Base-by-base conservation (phyloP, 2,888 invertebrate species). In the Molorchus minor region DNA sequence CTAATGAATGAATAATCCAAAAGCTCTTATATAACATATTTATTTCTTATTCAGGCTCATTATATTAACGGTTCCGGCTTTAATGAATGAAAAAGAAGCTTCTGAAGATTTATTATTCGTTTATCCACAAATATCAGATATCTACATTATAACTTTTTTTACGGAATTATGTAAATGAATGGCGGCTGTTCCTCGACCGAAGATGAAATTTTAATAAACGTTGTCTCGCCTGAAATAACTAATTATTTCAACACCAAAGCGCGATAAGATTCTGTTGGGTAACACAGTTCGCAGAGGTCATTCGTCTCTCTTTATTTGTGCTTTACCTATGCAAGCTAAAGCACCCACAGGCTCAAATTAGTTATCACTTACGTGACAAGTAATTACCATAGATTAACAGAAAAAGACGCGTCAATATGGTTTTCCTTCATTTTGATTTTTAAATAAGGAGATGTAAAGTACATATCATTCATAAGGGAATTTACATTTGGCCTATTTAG, bases 311-410 rank as follows among this genome's bases (percentile, higher is more conserved):
- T n/a, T n/a, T n/a, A n/a, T n/a, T n/a, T n/a, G n/a, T n/a, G n/a
- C n/a, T 44, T 19, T 7, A 44, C n/a, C 1, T 7, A 43, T 36
- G 35, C 21, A 36, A 47, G 35, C 16, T 20, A 8, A 35, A 49
- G 25, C 49, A 49, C 49, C 49, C 38, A 49, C 49, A 35, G 38
- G 25, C 16, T 49, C 49, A 49, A 49, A 49, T 60, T 60, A 60
- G 56, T 60, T 60, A 60, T 29, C 60, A 55, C 47, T 12, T 29
- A 44, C 16, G 16, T 44, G 60, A 33, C 51, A 60, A 51, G 29
- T 56, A 52, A 60, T 60, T 56, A 60, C 46, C 55, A 46, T 25
- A 25, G 7, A 36, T 40, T 13, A 17, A 25, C n/a, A 21, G 19
- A 38, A 35, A 36, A 35, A 16, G 13, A 40, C 17, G 49, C 38